These are phyloP conservation scores for Ceriagrion tenellum DNA, from an alignment of 2,888 invertebrate genomes.

Conservation along the genomic window DNA sequence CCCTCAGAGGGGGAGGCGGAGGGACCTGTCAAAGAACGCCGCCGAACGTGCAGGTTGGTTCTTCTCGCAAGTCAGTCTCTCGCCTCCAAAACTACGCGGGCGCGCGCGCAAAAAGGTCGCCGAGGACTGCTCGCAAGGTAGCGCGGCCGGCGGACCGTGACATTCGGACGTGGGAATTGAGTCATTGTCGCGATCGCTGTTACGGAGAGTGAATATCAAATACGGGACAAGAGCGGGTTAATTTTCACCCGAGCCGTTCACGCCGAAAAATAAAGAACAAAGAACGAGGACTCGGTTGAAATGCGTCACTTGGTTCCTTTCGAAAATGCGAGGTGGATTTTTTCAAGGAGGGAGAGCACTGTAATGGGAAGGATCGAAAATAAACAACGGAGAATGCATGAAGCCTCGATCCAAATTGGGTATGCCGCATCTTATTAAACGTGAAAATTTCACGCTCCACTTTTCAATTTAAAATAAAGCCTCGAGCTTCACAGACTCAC, in stretches of 20 bases:
- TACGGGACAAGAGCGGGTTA: conserved; percentile 22
- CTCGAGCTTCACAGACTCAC: not conserved
- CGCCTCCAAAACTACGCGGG: conserved; percentile 20
- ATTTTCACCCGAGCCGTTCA: not conserved
- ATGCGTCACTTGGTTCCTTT: not conserved
- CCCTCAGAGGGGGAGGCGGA: not conserved
- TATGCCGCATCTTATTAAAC: not conserved
- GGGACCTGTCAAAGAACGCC: conserved; percentile 6
- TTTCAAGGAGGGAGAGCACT: not conserved
- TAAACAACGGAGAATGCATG: not conserved
- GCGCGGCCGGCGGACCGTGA: conserved; percentile 36
- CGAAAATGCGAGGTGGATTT: not conserved
- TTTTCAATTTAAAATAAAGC: not conserved
- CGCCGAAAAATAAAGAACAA: not conserved
- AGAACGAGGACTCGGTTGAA: not conserved
- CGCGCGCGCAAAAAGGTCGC: conserved; percentile 41
- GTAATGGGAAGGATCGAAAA: not conserved
- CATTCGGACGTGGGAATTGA: conserved; percentile 42
- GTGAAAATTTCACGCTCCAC: not conserved
- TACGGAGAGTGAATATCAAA: conserved; percentile 36
- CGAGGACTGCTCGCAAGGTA: not conserved
- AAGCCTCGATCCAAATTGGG: not conserved
- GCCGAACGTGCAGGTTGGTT: not conserved
- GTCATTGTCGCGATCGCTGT: conserved; percentile 38
- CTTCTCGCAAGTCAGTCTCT: conserved; percentile 12